Evolutionary conservation across 2,113 vertebrate species (phyloP).

Genomic region (Ornithorhynchus anatinus): DNA sequence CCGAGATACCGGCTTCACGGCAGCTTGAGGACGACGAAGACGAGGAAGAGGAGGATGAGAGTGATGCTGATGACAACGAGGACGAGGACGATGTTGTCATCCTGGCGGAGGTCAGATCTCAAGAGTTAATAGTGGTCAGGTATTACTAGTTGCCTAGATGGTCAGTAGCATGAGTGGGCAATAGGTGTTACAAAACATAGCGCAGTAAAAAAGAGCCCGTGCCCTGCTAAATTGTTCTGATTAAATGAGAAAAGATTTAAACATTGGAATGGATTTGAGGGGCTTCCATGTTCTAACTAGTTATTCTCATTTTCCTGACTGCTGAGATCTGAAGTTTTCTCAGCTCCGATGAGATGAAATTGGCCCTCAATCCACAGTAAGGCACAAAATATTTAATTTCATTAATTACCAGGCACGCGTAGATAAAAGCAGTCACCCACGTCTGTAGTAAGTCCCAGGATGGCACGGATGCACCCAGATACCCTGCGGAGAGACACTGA

Average conservation of each 20-base stretch:
- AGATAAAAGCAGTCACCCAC: not conserved
- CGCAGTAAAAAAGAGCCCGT: not conserved
- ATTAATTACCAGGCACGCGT: not conserved
- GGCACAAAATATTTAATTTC: not conserved
- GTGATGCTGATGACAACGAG: conserved; percentile 68
- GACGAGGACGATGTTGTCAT: conserved; percentile 81
- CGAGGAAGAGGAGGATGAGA: conserved; percentile 50
- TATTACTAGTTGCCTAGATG: not conserved
- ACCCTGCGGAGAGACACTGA: not conserved
- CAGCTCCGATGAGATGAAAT: not conserved
- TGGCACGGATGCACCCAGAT: not conserved
- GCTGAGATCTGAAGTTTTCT: not conserved
- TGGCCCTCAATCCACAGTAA: no score
- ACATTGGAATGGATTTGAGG: not conserved
- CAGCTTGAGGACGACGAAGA: conserved; percentile 72
- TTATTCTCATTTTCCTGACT: not conserved
- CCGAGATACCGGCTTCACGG: conserved; percentile 70
- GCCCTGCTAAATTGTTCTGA: not conserved
- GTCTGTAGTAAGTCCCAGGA: not conserved
- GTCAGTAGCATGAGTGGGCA: not conserved
- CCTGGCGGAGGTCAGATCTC: conserved; percentile 78
- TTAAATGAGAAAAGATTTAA: not conserved
- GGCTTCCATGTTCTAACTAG: not conserved
- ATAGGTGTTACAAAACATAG: not conserved
- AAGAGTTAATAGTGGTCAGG: not conserved